These are phyloP conservation scores for Tringa solitaria DNA, from an alignment of 2,113 vertebrate species.

Conservation along the genomic window DNA sequence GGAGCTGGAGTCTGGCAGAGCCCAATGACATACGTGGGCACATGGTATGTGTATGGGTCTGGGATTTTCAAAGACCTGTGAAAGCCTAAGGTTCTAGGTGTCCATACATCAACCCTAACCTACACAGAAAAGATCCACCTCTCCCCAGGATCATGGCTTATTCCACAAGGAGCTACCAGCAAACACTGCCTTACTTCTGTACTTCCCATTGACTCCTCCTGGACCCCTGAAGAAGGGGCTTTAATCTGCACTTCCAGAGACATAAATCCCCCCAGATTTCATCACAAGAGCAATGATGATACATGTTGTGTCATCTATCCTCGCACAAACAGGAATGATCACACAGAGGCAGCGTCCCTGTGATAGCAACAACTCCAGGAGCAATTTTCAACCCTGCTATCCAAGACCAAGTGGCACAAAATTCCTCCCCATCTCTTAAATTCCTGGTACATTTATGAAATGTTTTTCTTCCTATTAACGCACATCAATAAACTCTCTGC, in stretches of 20 bases:
- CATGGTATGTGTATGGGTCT: not conserved
- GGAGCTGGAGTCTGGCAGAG: not conserved
- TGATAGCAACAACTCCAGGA: not conserved
- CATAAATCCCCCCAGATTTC: not conserved
- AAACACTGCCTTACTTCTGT: not conserved
- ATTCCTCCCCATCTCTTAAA: not conserved
- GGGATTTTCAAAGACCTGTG: not conserved
- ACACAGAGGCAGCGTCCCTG: rapidly evolving
- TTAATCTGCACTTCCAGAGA: not conserved
- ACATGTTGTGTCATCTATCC: rapidly evolving
- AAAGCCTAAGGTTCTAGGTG: not conserved
- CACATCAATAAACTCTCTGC: not conserved
- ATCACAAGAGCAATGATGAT: too few species aligned
- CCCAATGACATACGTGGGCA: not conserved
- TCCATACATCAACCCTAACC: not conserved
- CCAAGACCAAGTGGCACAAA: not conserved
- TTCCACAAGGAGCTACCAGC: not conserved
- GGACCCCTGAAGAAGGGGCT: not conserved
- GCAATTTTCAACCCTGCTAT: not conserved
- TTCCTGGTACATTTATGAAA: not conserved
- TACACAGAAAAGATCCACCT: not conserved
- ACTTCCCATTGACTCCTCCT: not conserved
- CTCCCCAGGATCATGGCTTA: not conserved
- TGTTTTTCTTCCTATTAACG: not conserved
- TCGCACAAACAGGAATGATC: not conserved